Conservation (phyloP, 2,888 invertebrate genomes). For the Netelia melanura region DNA sequence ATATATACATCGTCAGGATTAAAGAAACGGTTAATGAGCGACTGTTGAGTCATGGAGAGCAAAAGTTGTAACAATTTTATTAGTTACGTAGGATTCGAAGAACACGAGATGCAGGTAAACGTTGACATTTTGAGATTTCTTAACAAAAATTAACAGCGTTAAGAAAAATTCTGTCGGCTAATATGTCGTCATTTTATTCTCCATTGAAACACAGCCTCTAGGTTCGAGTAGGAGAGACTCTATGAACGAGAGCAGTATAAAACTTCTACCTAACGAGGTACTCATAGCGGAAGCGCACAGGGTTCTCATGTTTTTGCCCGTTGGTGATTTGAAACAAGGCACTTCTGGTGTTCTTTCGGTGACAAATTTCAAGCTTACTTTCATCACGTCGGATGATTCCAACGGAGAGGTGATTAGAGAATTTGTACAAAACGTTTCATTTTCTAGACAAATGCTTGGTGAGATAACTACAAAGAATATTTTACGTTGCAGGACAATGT, state of each 20-base stretch:
- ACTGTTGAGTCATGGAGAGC: constrained; percentile 77
- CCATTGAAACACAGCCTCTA: constrained; percentile 73
- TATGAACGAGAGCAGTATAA: constrained; percentile 79
- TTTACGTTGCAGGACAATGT: constrained; percentile 79
- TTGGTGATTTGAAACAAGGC: constrained; percentile 92
- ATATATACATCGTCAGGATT: constrained; percentile 34
- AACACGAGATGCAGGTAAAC: constrained; percentile 84
- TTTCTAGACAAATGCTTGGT: background rate
- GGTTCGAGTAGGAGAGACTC: constrained; percentile 81
- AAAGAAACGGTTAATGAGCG: constrained; percentile 10
- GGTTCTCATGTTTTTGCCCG: constrained; percentile 93
- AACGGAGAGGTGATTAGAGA: constrained; percentile 85
- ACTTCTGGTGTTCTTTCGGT: constrained; percentile 94
- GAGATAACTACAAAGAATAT: constrained; percentile 32
- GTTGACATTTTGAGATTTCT: constrained; percentile 40
- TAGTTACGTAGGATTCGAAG: constrained; percentile 84
- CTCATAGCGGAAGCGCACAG: constrained; percentile 92
- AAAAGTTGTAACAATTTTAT: constrained; percentile 84
- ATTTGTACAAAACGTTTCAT: background rate
- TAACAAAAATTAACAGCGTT: background rate
- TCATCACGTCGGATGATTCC: constrained; percentile 89
- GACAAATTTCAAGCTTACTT: constrained; percentile 97
- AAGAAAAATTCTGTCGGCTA: constrained; percentile 4
- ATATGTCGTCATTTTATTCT: constrained; percentile 7
- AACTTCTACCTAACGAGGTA: constrained; percentile 89